Conservation (phyloP, 2,113 vertebrate species). For the Sylvicapra grimmia region DNA sequence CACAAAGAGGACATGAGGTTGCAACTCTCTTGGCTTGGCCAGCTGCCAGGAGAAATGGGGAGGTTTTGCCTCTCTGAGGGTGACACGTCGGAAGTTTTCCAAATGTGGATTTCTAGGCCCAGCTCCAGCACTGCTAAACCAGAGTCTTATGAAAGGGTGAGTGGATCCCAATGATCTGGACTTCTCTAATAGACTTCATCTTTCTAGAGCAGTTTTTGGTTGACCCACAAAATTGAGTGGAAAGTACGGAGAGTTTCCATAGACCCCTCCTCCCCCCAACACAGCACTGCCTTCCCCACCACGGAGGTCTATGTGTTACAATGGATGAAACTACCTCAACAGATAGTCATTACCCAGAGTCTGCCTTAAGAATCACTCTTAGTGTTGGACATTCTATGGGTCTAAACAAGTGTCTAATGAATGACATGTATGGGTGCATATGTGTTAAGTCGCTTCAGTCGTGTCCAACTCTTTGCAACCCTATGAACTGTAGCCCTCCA, state of each 20-base stretch:
- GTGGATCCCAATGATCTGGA: background rate
- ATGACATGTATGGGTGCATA: background rate
- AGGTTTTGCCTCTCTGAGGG: background rate
- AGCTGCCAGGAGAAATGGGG: fast-evolving
- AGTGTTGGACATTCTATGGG: background rate
- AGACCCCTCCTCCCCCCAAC: fast-evolving
- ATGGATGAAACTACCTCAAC: background rate
- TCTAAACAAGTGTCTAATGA: background rate
- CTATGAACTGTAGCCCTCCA: background rate
- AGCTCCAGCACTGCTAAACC: background rate
- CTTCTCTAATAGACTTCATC: background rate
- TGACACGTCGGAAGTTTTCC: background rate
- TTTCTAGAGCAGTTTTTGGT: background rate
- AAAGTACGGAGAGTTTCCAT: background rate
- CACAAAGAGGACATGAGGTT: background rate
- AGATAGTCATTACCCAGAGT: background rate
- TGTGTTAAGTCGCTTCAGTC: background rate
- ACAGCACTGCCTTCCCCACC: background rate
- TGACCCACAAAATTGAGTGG: background rate
- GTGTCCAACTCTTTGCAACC: fast-evolving
- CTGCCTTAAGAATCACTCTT: background rate
- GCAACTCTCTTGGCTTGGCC: background rate
- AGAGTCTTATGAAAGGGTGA: background rate
- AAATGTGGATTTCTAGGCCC: background rate
- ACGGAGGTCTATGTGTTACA: too few species aligned